Base-by-base conservation (phyloP, 2,888 invertebrate species). In the Meganola albula region DNA sequence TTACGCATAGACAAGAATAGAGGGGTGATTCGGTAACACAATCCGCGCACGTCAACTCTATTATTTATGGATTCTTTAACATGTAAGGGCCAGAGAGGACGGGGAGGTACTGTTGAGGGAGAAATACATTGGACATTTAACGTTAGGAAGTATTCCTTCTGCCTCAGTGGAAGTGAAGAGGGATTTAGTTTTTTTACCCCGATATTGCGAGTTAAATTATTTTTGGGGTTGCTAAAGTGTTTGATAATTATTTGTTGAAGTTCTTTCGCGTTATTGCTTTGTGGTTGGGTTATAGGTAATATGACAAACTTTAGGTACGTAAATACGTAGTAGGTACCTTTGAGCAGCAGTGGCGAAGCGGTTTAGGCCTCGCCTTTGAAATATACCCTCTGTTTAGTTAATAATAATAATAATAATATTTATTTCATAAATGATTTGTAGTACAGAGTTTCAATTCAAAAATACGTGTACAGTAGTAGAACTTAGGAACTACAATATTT, bases 1-100 rank as follows among this genome's bases (percentile, higher is more conserved):
- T 84, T 85, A 85, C 74, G 67, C 75, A 75, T 76, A 77, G 77
- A 82, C 78, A 74, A 79, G 76, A 60, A 64, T 57, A 48, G 61
- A 49, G 41, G 57, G 68, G 67, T 58, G 57, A 56, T 48, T 48
- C 53, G 63, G 78, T 73, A 77, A 78, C 73, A 77, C 74, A 80
- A 80, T 80, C 78, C 78, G 63, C 58, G 63, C 70, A 74, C 84
- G 84, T 80, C 84, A 83, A 84, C 79, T 85, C 74, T 84, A 85
- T 84, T 85, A 85, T 84, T 85, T 82, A 85, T 83, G 85, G 85
- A 80, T 84, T 85, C 85, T 84, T 84, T 77, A 84, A 84, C 85
- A 84, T 79, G 83, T 82, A 80, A 84, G 55, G 72, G 63, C 65
- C 58, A 55, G 65, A 28, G 14, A 47, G 32, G 48, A 55, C 66